These are phyloP conservation scores for Eulemur rufifrons DNA, from an alignment of 2,113 vertebrate genomes.

Conservation along the genomic window DNA sequence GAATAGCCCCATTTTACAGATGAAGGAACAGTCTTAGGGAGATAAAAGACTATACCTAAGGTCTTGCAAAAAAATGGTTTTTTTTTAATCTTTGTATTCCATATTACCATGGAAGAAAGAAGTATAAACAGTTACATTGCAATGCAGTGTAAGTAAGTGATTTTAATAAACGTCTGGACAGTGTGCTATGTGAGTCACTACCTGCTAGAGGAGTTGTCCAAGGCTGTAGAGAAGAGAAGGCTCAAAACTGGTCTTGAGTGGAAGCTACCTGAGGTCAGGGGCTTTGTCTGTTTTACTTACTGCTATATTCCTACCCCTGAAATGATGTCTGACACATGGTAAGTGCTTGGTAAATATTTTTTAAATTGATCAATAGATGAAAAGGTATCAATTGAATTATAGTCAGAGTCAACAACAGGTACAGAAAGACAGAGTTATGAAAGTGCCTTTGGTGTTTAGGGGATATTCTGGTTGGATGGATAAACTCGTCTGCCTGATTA, in stretches of 20 bases:
- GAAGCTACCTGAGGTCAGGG: neutral
- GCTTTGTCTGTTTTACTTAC: neutral
- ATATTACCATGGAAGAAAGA: neutral
- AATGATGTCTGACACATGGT: neutral
- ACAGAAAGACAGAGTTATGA: neutral
- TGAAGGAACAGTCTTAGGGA: neutral
- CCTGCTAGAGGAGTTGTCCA: neutral
- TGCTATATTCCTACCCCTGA: neutral
- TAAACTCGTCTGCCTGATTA: neutral
- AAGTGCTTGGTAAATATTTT: slow-evolving; percentile 39
- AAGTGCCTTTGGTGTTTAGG: neutral
- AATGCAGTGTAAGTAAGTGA: neutral
- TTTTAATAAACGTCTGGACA: neutral
- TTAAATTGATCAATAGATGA: neutral
- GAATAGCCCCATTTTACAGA: neutral
- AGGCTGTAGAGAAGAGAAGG: neutral
- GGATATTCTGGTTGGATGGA: neutral
- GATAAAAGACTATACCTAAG: neutral
- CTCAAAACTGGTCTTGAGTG: neutral
- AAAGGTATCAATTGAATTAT: neutral
- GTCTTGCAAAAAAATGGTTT: neutral
- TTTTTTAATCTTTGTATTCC: neutral
- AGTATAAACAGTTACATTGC: neutral
- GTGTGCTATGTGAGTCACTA: neutral
- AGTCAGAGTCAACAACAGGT: neutral